A percentile compares a stretch with the other conserved stretches of the same genome.
Conservation (phyloP, 2,888 invertebrate species). For the Heterodera filipjevi region DNA sequence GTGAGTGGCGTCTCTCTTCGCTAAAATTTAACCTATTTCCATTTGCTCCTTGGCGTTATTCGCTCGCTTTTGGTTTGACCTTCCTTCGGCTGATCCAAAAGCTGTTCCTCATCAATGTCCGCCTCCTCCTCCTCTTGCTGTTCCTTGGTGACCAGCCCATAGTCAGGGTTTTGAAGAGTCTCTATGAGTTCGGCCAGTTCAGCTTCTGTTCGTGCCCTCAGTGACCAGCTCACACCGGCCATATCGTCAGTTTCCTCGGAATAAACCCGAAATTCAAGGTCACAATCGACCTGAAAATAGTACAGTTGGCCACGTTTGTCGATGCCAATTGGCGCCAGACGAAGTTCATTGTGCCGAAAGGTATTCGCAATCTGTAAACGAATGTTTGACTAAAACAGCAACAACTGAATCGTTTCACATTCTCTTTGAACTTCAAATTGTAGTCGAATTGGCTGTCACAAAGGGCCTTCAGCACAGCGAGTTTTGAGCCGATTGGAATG, state of each 20-base stretch:
- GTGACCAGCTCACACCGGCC: constrained; percentile 60
- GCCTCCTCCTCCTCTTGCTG: constrained; percentile 35
- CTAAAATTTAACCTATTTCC: constrained; percentile 5
- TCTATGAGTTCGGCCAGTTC: constrained; percentile 80
- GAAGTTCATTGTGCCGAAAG: constrained; percentile 78
- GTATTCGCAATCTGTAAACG: constrained; percentile 74
- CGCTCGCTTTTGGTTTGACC: constrained; percentile 30
- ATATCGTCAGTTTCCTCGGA: constrained; percentile 89
- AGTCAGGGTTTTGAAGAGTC: constrained; percentile 43
- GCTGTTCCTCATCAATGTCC: constrained; percentile 55
- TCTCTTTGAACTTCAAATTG: constrained; percentile 86
- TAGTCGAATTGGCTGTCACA: constrained; percentile 80
- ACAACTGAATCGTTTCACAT: constrained; percentile 39
- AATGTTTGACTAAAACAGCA: not conserved
- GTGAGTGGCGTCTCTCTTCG: not conserved
- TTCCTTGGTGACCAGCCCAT: constrained; percentile 34
- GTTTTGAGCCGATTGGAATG: constrained; percentile 83
- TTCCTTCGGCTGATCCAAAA: constrained; percentile 34
- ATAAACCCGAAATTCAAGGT: constrained; percentile 84
- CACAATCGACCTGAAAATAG: constrained; percentile 83
- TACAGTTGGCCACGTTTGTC: constrained; percentile 89
- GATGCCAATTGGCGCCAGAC: constrained; percentile 85
- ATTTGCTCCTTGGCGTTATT: constrained; percentile 29
- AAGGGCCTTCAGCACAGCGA: constrained; percentile 70
- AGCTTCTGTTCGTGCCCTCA: constrained; percentile 73